These are phyloP conservation scores for Picus viridis DNA, from an alignment of 2,797 vertebrate genomes.

Conservation along the genomic window DNA sequence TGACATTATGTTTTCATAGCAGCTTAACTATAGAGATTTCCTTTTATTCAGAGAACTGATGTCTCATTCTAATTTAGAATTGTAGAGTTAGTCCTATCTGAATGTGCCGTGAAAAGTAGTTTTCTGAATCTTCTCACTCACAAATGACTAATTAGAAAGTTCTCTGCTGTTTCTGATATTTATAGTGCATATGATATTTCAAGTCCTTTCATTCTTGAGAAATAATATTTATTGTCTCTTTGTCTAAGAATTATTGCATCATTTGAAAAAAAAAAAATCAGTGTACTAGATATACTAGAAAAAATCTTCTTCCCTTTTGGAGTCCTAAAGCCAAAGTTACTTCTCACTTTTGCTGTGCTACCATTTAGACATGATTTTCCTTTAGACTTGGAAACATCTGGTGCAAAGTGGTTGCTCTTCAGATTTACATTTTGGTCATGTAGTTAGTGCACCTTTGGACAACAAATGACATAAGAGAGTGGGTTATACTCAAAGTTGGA, in stretches of 20 bases:
- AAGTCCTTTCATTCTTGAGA: background rate
- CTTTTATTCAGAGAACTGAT: background rate
- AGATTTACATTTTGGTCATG: background rate
- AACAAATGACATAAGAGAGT: background rate
- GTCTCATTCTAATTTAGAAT: background rate
- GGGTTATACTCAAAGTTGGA: background rate
- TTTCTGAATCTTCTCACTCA: background rate
- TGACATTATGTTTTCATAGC: background rate
- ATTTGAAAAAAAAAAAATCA: background rate
- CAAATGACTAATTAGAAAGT: background rate
- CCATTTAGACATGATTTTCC: background rate
- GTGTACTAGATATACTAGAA: background rate
- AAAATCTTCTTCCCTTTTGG: background rate
- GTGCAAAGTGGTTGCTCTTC: background rate
- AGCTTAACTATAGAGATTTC: background rate
- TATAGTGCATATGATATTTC: background rate
- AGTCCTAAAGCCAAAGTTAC: background rate
- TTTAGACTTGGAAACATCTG: background rate
- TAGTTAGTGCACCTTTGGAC: background rate
- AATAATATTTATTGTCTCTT: background rate
- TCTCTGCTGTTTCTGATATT: background rate
- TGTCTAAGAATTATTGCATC: background rate
- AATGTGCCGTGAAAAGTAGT: background rate
- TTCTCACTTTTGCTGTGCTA: background rate
- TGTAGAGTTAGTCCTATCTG: background rate